Percentiles rank a stretch among this genome's conserved stretches.
These are phyloP conservation scores for Sinosuthora webbiana DNA, from an alignment of 2,113 vertebrate species.

Conservation along the genomic window DNA sequence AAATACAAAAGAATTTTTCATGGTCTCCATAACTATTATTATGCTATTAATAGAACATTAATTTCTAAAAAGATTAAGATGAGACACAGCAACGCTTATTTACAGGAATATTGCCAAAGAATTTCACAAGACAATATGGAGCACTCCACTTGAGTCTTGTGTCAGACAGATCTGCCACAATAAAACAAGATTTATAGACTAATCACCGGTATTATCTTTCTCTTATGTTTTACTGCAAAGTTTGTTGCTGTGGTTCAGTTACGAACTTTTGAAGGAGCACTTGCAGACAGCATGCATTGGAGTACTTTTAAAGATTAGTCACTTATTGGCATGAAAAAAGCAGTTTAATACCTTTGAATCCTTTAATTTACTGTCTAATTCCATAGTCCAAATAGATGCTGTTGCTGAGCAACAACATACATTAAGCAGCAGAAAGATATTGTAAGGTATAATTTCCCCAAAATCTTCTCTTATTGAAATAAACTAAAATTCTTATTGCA, in stretches of 20 bases:
- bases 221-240: background rate
- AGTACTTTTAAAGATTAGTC: background rate
- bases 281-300: background rate
- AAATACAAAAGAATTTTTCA: background rate
- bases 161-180: background rate
- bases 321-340: background rate
- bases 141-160: background rate
- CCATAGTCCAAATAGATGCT: background rate
- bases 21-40: background rate
- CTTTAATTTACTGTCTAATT: background rate
- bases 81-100: background rate
- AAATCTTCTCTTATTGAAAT: constrained; percentile 28
- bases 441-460: background rate
- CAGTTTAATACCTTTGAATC: constrained; percentile 7
- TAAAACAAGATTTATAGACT: background rate
- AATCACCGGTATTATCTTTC: background rate
- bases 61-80: background rate
- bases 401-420: constrained; percentile 32
- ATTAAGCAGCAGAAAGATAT: background rate
- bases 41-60: background rate
- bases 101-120: background rate
- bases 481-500: constrained; percentile 1
- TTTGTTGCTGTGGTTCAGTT: background rate
- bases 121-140: background rate
- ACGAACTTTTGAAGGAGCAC: background rate